Conservation (phyloP, 2,888 invertebrate genomes). For the Orthosia gracilis region DNA sequence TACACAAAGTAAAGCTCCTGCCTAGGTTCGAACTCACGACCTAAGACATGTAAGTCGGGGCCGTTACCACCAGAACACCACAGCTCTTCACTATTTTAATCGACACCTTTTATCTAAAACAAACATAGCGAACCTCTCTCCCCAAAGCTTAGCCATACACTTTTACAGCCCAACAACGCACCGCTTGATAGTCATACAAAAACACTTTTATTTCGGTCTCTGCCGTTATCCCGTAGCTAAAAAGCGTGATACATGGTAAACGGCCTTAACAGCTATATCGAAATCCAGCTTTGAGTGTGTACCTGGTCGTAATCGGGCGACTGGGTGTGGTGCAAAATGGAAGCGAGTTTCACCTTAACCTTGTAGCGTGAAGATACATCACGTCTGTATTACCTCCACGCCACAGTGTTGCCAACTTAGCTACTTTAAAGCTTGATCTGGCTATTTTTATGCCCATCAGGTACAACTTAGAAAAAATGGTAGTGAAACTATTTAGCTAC, state of each 20-base stretch:
- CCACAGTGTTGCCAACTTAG: too few relatives aligned
- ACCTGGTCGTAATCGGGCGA: slow-evolving; percentile 80
- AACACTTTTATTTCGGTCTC: slow-evolving; percentile 76
- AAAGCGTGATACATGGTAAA: slow-evolving; percentile 76
- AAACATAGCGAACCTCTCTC: slow-evolving; percentile 36
- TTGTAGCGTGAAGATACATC: neutral
- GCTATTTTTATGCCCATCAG: too few relatives aligned
- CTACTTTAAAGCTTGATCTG: too few relatives aligned
- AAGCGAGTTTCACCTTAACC: slow-evolving; percentile 47
- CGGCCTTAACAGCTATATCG: slow-evolving; percentile 84
- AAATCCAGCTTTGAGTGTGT: slow-evolving; percentile 86
- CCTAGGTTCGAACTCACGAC: too few relatives aligned
- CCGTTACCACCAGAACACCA: too few relatives aligned
- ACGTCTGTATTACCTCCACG: too few relatives aligned
- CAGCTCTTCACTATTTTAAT: slow-evolving; percentile 27
- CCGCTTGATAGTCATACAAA: slow-evolving; percentile 64
- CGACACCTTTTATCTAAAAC: slow-evolving; percentile 31
- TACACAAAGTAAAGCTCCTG: too few relatives aligned
- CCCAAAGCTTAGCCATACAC: slow-evolving; percentile 55
- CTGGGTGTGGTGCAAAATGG: slow-evolving; percentile 58
- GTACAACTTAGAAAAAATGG: too few relatives aligned
- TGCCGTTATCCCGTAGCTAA: slow-evolving; percentile 72
- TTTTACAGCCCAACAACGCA: slow-evolving; percentile 62
- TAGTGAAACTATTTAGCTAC: too few relatives aligned
- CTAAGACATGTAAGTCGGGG: too few relatives aligned